Evolutionary conservation across 2,888 invertebrate genomes (phyloP).

Genomic region (Hypomecis punctinalis): DNA sequence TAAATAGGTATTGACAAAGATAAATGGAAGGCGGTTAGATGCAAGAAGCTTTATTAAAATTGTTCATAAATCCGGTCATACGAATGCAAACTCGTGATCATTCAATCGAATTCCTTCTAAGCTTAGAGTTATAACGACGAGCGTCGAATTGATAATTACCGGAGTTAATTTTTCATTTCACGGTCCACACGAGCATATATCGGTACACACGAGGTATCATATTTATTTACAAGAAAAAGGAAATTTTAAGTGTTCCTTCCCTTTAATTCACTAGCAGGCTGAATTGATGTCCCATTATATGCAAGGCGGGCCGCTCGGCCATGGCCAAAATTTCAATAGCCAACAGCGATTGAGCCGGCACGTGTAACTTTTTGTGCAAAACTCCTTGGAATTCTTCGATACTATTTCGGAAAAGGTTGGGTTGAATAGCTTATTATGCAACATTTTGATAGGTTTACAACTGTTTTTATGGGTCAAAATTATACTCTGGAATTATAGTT

Average conservation of each 20-base stretch:
- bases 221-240: conserved; percentile 29
- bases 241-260: conserved; percentile 49
- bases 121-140: conserved; percentile 55
- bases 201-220: conserved; percentile 17
- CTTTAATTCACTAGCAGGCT: conserved; percentile 60
- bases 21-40: conserved; percentile 54
- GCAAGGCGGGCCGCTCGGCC: conserved; percentile 67
- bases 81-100: conserved; percentile 48
- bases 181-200: conserved; percentile 50
- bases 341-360: conserved; percentile 77
- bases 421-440: conserved; percentile 81
- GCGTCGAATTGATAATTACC: conserved; percentile 59
- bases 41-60: conserved; percentile 49
- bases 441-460: conserved; percentile 60
- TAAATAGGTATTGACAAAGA: conserved; percentile 60
- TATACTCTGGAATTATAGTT: conserved; percentile 55
- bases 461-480: conserved; percentile 55
- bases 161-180: conserved; percentile 59
- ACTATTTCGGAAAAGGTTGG: conserved; percentile 66
- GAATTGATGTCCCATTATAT: conserved; percentile 77
- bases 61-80: conserved; percentile 53
- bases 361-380: conserved; percentile 83
- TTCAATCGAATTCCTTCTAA: conserved; percentile 54
- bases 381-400: conserved; percentile 76
- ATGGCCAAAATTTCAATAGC: conserved; percentile 81